Conservation (phyloP, 2,113 vertebrate genomes). For the Arizona elegans region DNA sequence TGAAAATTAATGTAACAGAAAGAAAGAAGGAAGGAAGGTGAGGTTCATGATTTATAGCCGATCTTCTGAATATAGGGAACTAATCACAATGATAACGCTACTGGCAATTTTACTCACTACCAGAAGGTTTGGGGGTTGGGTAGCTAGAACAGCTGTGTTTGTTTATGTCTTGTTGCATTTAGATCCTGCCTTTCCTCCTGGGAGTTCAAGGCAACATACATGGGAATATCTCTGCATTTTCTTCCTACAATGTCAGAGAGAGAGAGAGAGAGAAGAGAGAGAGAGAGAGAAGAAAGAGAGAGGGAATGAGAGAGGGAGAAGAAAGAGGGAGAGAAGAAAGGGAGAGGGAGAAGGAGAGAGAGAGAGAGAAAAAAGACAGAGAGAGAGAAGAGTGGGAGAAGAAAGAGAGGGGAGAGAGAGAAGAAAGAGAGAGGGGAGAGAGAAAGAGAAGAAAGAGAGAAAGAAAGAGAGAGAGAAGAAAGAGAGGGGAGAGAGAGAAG, state of each 20-base stretch:
- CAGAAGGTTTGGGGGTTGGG: not conserved
- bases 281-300: no score
- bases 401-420: no score
- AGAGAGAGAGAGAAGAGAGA: not conserved
- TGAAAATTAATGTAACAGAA: not conserved
- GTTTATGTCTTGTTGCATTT: not conserved
- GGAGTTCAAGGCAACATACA: not conserved
- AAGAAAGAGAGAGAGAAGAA: no score
- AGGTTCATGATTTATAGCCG: not conserved
- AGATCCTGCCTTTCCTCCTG: not conserved
- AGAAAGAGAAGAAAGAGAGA: not conserved
- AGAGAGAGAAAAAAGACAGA: no score
- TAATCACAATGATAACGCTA: not conserved
- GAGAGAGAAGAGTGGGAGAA: fast-evolving
- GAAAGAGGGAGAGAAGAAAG: not conserved
- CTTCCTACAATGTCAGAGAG: not conserved
- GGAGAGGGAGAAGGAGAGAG: no score
- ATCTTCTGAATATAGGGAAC: not conserved
- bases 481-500: no score
- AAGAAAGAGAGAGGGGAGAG: no score
- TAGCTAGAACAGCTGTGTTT: not conserved
- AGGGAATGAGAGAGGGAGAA: no score
- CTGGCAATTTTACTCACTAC: not conserved
- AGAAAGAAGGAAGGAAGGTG: not conserved
- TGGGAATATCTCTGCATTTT: not conserved